Conservation (phyloP, 2,113 vertebrate species). For the Nanorana parkeri region DNA sequence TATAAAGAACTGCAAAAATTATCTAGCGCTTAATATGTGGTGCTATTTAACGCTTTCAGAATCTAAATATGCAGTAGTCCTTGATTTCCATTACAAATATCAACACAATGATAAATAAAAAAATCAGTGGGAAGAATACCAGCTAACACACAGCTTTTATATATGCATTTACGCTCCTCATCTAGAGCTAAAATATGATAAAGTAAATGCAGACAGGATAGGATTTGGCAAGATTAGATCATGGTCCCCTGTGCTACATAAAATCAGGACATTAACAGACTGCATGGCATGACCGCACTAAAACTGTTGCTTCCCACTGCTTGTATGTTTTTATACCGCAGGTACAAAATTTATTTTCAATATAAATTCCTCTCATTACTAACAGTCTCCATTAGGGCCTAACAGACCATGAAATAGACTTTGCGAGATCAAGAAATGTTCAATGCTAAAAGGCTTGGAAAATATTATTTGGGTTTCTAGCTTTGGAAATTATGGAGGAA, state of each 20-base stretch:
- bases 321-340: constrained; percentile 66
- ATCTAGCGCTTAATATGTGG: constrained; percentile 50
- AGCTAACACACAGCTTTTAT: constrained; percentile 36
- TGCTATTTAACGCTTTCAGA: constrained; percentile 60
- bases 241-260: constrained; percentile 26
- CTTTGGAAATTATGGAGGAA: constrained; percentile 72
- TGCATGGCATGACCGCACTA: constrained; percentile 58
- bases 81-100: constrained; percentile 56
- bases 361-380: constrained; percentile 80
- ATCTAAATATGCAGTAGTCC: constrained; percentile 57
- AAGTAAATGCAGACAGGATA: background rate
- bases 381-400: constrained; percentile 74
- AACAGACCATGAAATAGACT: constrained; percentile 82
- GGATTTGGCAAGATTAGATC: constrained; percentile 24
- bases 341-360: constrained; percentile 73
- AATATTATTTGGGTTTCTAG: constrained; percentile 72
- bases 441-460: constrained; percentile 66
- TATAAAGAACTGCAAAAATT: constrained; percentile 54
- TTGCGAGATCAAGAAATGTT: constrained; percentile 73
- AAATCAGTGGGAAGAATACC: constrained; percentile 27
- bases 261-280: constrained; percentile 53
- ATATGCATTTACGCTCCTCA: constrained; percentile 13
- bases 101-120: constrained; percentile 54
- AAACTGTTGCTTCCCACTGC: constrained; percentile 61
- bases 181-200: background rate